Percentiles rank a stretch among this genome's conserved stretches.
Conservation (phyloP, 2,797 vertebrate species). For the Hapalemur alaotrensis region DNA sequence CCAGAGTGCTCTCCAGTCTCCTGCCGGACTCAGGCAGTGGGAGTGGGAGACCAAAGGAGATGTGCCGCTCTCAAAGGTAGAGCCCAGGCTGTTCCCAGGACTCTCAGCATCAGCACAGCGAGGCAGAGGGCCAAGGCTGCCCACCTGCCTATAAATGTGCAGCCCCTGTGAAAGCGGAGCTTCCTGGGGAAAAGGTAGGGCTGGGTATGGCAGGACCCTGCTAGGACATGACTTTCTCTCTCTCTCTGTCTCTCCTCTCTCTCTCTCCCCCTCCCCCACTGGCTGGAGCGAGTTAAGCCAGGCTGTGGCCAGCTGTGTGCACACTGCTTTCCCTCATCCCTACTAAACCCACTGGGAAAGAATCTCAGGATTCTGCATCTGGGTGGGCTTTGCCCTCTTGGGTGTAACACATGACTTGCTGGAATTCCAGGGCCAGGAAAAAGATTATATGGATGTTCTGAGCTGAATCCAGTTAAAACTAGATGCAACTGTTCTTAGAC, state of each 20-base stretch:
- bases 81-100: not conserved
- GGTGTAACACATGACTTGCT: not conserved
- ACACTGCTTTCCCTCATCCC: not conserved
- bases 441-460: not conserved
- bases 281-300: not conserved
- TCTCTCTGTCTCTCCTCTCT: not conserved
- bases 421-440: not conserved
- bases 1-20: constrained; percentile 63
- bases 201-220: too few species aligned
- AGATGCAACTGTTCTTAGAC: not conserved
- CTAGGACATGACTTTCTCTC: fast-evolving
- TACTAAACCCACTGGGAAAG: not conserved
- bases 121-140: not conserved
- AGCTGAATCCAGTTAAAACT: not conserved
- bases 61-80: not conserved
- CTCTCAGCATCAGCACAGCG: not conserved
- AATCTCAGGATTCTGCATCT: not conserved
- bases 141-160: not conserved
- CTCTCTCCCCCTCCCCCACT: too few species aligned
- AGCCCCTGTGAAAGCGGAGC: not conserved
- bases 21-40: constrained; percentile 49
- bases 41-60: too few species aligned
- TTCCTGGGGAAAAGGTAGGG: not conserved
- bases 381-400: not conserved
- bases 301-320: not conserved